A percentile compares a stretch with the other conserved stretches of the same genome.
Evolutionary conservation across 2,113 vertebrate species (phyloP).

Genomic region (Peromyscus californicus): DNA sequence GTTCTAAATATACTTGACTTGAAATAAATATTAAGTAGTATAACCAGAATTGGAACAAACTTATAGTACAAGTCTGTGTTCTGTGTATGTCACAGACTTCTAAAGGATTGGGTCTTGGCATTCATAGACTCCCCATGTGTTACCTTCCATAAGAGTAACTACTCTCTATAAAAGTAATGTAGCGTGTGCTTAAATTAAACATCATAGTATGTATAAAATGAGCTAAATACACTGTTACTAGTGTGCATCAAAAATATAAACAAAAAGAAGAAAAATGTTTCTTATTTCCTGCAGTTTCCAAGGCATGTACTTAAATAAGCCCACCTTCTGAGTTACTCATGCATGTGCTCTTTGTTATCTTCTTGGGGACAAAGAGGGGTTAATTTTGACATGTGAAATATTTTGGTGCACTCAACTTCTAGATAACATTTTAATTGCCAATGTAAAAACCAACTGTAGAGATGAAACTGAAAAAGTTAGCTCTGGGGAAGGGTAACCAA

Average conservation of each 20-base stretch:
- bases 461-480: slow-evolving; percentile 29
- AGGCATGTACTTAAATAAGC: neutral
- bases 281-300: neutral
- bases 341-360: neutral
- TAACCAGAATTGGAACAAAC: neutral
- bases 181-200: neutral
- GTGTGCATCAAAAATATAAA: neutral
- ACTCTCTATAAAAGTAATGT: neutral
- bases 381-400: slow-evolving; percentile 1
- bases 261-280: neutral
- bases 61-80: neutral
- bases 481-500: slow-evolving; percentile 15
- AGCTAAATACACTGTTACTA: neutral
- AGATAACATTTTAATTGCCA: slow-evolving; percentile 29
- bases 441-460: neutral
- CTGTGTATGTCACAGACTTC: neutral
- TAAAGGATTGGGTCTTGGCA: neutral
- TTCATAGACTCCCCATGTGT: neutral
- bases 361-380: neutral
- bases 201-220: neutral
- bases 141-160: neutral
- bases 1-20: neutral
- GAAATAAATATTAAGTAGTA: neutral
- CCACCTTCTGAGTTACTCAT: neutral
- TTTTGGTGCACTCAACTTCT: neutral